Percentiles rank a stretch among this genome's conserved stretches.
These are phyloP conservation scores for Artemia sinica DNA, from an alignment of 2,888 invertebrate genomes.

Conservation along the genomic window DNA sequence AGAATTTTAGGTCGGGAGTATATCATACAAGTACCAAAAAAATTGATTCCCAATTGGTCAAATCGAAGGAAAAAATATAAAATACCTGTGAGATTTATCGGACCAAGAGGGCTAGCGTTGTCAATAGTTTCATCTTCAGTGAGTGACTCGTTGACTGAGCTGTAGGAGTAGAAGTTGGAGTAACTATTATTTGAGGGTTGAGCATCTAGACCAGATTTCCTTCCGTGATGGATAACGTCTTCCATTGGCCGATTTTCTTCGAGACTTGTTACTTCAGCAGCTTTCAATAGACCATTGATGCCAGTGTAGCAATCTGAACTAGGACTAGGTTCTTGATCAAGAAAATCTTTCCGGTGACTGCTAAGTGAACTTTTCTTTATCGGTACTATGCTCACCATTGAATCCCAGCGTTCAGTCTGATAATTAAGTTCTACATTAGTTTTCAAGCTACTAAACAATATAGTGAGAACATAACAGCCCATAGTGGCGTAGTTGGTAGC, in stretches of 20 bases:
- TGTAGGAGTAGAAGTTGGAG: neutral
- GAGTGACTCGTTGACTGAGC: neutral
- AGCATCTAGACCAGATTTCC: neutral
- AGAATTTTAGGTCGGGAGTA: no score
- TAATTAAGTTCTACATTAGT: no score
- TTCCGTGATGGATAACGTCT: neutral
- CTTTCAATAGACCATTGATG: slow-evolving; percentile 5
- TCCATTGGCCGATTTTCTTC: neutral
- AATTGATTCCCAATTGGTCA: no score
- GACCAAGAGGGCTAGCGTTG: neutral
- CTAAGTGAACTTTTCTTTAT: no score
- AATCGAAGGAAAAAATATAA: no score
- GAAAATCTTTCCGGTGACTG: neutral
- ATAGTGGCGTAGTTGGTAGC: no score
- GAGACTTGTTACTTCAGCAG: slow-evolving; percentile 1
- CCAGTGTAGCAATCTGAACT: neutral
- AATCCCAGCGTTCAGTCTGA: no score
- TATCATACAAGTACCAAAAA: no score
- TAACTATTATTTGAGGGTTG: neutral
- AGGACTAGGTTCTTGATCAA: neutral
- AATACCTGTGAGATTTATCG: neutral
- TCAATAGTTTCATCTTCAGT: neutral
- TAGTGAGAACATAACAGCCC: no score
- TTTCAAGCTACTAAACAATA: no score
- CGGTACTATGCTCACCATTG: no score